A percentile compares a stretch with the other conserved stretches of the same genome.
phyloP scores from a whole-genome alignment of 2,888 invertebrate genomes.

The Drosophila rellima region DNA sequence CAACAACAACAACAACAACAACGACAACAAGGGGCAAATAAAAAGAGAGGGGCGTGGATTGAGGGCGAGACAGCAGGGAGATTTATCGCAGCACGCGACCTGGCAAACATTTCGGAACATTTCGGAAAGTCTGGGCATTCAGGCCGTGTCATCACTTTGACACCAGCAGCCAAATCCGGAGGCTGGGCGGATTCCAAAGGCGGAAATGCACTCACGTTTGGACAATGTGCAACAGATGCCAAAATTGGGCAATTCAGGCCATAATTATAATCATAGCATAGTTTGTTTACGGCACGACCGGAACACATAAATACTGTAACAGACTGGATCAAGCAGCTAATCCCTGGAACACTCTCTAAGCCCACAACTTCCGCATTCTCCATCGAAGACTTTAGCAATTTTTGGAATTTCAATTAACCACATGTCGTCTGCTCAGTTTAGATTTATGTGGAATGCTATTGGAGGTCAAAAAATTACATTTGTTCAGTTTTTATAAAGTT shows the following conservation, averaged over 20 bases:
- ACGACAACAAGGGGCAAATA: not conserved
- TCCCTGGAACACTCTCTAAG: constrained; percentile 59
- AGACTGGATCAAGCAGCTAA: constrained; percentile 30
- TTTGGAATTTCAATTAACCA: constrained; percentile 75
- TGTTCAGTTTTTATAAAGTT: no score
- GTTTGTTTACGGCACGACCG: constrained; percentile 59
- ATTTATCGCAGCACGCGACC: constrained; percentile 59
- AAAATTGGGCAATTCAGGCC: constrained; percentile 36
- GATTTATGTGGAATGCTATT: constrained; percentile 13
- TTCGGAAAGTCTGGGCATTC: constrained; percentile 1
- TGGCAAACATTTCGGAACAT: constrained; percentile 47
- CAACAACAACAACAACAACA: not conserved
- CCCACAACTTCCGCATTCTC: constrained; percentile 24
- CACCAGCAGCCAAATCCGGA: constrained; percentile 36
- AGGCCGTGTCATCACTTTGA: constrained; percentile 57
- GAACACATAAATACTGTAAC: constrained; percentile 54
- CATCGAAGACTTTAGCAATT: constrained; percentile 37
- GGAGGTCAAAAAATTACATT: not conserved
- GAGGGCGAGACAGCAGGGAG: constrained; percentile 34
- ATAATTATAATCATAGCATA: constrained; percentile 49
- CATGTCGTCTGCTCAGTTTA: constrained; percentile 30
- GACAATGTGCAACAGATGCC: constrained; percentile 74
- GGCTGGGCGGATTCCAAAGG: constrained; percentile 28
- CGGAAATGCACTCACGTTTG: constrained; percentile 69
- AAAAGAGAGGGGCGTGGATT: constrained; percentile 15